These are phyloP conservation scores for Australoheros scitulus DNA, from an alignment of 2,113 vertebrate species.

Conservation along the genomic window DNA sequence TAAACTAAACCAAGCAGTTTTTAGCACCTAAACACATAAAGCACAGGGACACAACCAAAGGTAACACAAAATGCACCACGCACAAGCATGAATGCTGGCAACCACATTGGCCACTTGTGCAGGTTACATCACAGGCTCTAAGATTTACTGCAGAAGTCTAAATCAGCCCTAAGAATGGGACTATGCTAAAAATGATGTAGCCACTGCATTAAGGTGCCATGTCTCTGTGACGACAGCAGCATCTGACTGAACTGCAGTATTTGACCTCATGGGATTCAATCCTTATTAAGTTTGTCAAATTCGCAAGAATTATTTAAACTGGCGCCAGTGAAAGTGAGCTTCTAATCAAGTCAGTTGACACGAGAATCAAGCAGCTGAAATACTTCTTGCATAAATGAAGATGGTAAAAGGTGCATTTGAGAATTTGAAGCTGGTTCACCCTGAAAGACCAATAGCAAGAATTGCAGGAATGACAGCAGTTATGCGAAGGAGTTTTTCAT, in stretches of 20 bases:
- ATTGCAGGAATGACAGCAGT: background rate
- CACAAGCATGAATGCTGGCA: background rate
- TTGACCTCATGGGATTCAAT: background rate
- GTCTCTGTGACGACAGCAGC: background rate
- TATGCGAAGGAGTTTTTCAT: background rate
- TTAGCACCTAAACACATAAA: background rate
- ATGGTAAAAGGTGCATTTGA: background rate
- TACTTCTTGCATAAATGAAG: background rate
- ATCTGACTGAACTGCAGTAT: background rate
- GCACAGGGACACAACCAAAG: no score
- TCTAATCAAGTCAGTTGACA: background rate
- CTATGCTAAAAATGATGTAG: background rate
- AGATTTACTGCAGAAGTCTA: background rate
- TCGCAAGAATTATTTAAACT: background rate
- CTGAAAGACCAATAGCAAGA: background rate
- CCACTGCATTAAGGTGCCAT: background rate
- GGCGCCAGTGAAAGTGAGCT: accelerated
- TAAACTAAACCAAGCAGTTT: background rate
- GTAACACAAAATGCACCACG: background rate
- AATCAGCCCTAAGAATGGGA: background rate
- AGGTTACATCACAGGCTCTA: background rate
- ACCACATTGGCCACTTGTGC: background rate
- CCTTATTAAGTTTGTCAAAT: background rate
- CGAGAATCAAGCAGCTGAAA: background rate
- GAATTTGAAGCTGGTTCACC: background rate